Evolutionary conservation across 2,888 invertebrate species (phyloP), one percentile per base, ranked within the genome.

Genomic region (Erebia palarica): DNA sequence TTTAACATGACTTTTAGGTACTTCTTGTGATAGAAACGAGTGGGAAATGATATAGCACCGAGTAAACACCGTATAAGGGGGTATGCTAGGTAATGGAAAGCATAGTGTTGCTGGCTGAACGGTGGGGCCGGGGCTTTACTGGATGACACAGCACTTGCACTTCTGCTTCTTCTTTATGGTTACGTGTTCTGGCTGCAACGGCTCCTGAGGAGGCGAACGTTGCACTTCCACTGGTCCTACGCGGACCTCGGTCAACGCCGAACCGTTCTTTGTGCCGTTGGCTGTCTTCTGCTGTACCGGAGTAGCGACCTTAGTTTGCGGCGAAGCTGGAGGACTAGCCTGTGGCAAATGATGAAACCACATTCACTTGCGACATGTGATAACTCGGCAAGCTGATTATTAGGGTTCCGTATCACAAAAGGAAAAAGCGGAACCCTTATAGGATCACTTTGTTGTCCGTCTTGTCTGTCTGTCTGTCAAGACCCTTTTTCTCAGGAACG

Each of bases 91-190:
- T 72, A 72, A 73, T 75, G 72, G 66, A 70, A 86, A 86, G 86
- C 87, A 79, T 78, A 81, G 85, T 80, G 82, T 86, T 86, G 84
- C 85, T 81, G 85, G 87, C 82, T 82, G 53, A 69, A 70, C 65
- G 55, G 68, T 21, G 70, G 18, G 21, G 21, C 2, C 14, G 10
- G 49, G 47, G 55, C 36, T 61, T 95, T 97, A 98, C 96, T 98
- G 97, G 89, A 98, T 95, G 88, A 97, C 97, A 95, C 98, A 98
- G 95, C 98, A 98, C 91, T 97, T 96, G 95, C 98, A 98, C 94
- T 97, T 98, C 92, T 97, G 97, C 94, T 98, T 98, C 95, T 98
- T 98, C 95, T 98, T 98, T 87, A 98, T 95, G 86, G 97, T 96
- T 85, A 98, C 97, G 90, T 97, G 97, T 90, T 98, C 98, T 78